Evolutionary conservation across 2,113 vertebrate species (phyloP).

Genomic region (Crotophaga sulcirostris): DNA sequence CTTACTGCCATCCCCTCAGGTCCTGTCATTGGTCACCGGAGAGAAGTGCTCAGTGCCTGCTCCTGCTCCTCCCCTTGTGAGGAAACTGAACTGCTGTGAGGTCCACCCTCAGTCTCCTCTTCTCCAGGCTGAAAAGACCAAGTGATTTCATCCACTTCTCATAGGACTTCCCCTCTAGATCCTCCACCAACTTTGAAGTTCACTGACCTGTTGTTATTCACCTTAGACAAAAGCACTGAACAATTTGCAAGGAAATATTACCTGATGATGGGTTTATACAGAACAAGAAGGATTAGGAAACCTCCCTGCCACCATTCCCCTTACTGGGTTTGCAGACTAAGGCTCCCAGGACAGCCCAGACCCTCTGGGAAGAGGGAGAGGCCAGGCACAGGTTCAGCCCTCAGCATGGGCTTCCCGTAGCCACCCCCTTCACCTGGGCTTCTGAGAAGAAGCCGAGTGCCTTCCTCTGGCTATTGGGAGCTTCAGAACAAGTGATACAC

Average conservation of each 20-base stretch:
- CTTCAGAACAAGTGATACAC: slow-evolving; percentile 19
- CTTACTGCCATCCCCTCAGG: no score
- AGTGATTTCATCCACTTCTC: no score
- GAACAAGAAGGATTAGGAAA: not conserved
- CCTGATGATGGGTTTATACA: not conserved
- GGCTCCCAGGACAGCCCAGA: accelerated
- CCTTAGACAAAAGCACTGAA: not conserved
- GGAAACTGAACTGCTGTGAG: no score
- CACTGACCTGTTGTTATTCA: not conserved
- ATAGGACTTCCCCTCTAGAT: no score
- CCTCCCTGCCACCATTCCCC: not conserved
- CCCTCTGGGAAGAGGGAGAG: not conserved
- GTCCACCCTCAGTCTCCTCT: no score
- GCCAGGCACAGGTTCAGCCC: not conserved
- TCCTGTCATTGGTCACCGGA: no score
- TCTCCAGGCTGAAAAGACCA: no score
- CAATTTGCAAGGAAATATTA: not conserved
- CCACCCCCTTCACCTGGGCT: slow-evolving; percentile 59
- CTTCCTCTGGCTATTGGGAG: slow-evolving; percentile 44
- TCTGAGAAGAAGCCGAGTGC: slow-evolving; percentile 34
- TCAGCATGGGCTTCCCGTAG: slow-evolving; percentile 22
- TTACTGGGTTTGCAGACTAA: not conserved
- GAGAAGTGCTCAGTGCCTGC: no score
- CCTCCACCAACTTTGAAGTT: not conserved
- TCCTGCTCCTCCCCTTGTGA: no score